Evolutionary conservation across 2,113 vertebrate species (phyloP).

Genomic region (Enhydra lutris): DNA sequence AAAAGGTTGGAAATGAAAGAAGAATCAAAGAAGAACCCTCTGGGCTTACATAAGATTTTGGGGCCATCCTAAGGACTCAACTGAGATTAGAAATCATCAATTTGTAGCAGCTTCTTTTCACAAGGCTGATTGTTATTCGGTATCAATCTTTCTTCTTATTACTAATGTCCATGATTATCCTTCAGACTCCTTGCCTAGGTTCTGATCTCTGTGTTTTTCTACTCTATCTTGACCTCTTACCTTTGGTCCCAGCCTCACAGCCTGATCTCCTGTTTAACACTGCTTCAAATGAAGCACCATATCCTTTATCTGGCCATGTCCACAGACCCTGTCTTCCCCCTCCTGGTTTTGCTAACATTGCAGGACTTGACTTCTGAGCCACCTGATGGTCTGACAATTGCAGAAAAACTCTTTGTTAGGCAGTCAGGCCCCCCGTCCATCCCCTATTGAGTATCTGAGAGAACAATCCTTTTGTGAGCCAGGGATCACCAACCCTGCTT

Average conservation of each 20-base stretch:
- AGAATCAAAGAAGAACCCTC: neutral
- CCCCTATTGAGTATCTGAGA: neutral
- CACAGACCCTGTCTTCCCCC: neutral
- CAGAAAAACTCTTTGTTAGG: neutral
- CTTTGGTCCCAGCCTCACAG: neutral
- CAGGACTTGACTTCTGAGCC: neutral
- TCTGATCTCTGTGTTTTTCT: neutral
- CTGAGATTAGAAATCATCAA: neutral
- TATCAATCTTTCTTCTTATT: neutral
- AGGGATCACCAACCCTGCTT: neutral
- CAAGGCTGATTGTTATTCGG: neutral
- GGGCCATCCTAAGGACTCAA: neutral
- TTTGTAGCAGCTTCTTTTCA: neutral
- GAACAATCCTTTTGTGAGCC: neutral
- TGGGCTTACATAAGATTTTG: neutral
- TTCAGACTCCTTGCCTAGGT: neutral
- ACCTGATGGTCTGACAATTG: neutral
- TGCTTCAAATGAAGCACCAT: neutral
- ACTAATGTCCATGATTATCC: fast-evolving
- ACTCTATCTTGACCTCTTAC: neutral
- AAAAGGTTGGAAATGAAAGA: neutral
- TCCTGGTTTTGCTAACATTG: neutral
- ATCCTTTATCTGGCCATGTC: no score
- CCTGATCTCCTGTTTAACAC: neutral
- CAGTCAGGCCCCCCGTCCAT: neutral